A percentile compares a stretch with the other conserved stretches of the same genome.
These are phyloP conservation scores for Naja naja DNA, from an alignment of 2,113 vertebrate species.

Conservation along the genomic window DNA sequence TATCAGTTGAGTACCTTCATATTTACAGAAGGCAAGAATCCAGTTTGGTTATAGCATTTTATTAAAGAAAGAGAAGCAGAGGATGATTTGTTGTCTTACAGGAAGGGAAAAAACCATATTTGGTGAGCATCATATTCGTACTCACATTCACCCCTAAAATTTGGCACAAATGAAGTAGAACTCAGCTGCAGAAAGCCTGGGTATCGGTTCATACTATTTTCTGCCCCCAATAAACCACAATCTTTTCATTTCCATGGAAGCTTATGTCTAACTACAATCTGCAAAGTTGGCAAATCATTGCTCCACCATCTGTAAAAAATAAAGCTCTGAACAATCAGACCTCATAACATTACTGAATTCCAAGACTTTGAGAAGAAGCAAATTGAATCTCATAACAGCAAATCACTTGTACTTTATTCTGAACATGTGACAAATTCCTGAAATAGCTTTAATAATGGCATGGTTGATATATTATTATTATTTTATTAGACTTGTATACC, in stretches of 20 bases:
- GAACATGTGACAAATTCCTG: background rate
- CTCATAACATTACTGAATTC: conserved; percentile 4
- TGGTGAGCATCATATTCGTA: background rate
- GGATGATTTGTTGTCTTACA: background rate
- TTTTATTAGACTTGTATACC: too few relatives aligned
- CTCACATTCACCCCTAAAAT: background rate
- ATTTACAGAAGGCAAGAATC: background rate
- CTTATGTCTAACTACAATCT: background rate
- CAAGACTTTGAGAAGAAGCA: background rate
- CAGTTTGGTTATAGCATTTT: background rate
- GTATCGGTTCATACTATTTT: background rate
- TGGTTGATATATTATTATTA: too few relatives aligned
- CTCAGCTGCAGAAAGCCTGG: background rate
- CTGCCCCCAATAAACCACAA: too few relatives aligned
- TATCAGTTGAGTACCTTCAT: background rate
- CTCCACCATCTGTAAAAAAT: conserved; percentile 15
- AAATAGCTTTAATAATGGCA: background rate
- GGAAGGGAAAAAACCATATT: background rate
- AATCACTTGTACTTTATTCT: background rate
- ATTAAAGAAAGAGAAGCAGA: background rate
- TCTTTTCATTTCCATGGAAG: conserved; percentile 11
- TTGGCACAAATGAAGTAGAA: background rate
- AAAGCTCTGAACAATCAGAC: background rate
- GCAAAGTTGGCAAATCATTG: conserved; percentile 13
- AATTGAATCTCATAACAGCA: background rate